Percentiles rank a stretch among this genome's conserved stretches.
phyloP scores from a whole-genome alignment of 2,113 vertebrate species.

The Hymenochirus boettgeri region DNA sequence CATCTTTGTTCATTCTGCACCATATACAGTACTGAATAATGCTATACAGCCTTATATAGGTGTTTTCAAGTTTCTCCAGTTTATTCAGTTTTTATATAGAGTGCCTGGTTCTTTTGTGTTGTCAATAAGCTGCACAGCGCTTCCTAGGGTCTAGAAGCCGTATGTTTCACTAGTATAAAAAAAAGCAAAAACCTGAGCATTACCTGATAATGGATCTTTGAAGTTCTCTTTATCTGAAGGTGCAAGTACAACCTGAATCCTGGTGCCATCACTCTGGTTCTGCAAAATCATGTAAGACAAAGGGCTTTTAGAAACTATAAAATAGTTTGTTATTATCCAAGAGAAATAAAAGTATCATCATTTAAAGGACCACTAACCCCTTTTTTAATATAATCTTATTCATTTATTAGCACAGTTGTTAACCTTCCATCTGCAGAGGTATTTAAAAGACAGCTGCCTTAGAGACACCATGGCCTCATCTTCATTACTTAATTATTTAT shows the following conservation, averaged over 20 bases:
- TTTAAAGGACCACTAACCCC: background rate
- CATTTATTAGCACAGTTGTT: too few relatives aligned
- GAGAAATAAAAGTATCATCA: background rate
- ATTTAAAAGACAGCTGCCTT: too few relatives aligned
- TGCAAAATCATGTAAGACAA: background rate
- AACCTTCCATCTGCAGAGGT: too few relatives aligned
- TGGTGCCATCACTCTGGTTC: background rate
- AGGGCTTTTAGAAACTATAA: too few relatives aligned
- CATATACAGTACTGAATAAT: background rate
- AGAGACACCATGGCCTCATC: too few relatives aligned
- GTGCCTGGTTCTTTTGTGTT: slow-evolving; percentile 5
- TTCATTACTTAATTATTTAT: too few relatives aligned
- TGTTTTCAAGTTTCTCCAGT: background rate
- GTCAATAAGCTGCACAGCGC: background rate
- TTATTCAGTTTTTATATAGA: slow-evolving; percentile 4
- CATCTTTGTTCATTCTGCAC: slow-evolving; percentile 10
- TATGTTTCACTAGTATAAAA: too few relatives aligned
- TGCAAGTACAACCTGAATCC: background rate
- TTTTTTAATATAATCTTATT: background rate
- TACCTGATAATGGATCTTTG: background rate
- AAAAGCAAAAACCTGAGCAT: background rate
- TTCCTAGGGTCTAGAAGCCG: too few relatives aligned
- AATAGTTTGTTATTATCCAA: background rate
- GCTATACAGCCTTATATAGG: background rate
- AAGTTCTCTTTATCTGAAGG: background rate